Percentiles rank a stretch among this genome's conserved stretches.
Evolutionary conservation across 2,797 vertebrate species (phyloP).

Genomic region (Microctenopoma steveboyesi): DNA sequence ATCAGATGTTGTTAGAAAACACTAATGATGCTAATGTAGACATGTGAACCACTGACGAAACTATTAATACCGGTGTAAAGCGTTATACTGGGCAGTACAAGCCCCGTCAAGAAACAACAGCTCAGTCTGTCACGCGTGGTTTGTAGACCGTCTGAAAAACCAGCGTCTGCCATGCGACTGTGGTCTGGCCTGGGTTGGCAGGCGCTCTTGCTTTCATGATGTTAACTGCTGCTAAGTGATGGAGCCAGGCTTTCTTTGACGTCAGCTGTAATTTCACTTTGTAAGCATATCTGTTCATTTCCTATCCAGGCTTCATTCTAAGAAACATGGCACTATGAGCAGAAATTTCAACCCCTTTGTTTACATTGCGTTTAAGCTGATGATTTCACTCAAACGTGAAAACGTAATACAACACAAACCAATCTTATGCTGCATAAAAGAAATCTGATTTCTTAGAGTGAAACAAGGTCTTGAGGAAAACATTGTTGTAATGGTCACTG

Average conservation of each 20-base stretch:
- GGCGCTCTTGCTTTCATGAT: conserved; percentile 54
- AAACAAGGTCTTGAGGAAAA: conserved; percentile 38
- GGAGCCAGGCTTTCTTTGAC: conserved; percentile 67
- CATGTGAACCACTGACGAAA: background rate
- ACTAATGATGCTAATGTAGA: background rate
- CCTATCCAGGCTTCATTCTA: conserved; percentile 44
- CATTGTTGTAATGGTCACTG: conserved; percentile 41
- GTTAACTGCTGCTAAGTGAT: conserved; percentile 63
- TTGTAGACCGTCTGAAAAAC: conserved; percentile 60
- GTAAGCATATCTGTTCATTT: conserved; percentile 69
- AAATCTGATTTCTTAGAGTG: conserved; percentile 32
- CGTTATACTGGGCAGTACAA: conserved; percentile 12
- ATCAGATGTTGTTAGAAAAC: background rate
- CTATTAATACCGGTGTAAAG: conserved; percentile 22
- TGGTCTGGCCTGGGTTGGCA: conserved; percentile 59
- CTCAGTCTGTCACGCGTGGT: conserved; percentile 51
- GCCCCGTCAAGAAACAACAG: conserved; percentile 41
- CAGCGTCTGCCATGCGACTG: conserved; percentile 65
- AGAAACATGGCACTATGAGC: conserved; percentile 35
- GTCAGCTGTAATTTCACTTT: conserved; percentile 69
- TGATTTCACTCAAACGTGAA: conserved; percentile 43
- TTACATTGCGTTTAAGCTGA: conserved; percentile 52
- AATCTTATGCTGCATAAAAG: conserved; percentile 20
- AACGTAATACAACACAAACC: background rate
- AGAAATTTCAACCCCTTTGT: conserved; percentile 51